These are phyloP conservation scores for Lynx canadensis DNA, from an alignment of 2,113 vertebrate species.

Conservation along the genomic window DNA sequence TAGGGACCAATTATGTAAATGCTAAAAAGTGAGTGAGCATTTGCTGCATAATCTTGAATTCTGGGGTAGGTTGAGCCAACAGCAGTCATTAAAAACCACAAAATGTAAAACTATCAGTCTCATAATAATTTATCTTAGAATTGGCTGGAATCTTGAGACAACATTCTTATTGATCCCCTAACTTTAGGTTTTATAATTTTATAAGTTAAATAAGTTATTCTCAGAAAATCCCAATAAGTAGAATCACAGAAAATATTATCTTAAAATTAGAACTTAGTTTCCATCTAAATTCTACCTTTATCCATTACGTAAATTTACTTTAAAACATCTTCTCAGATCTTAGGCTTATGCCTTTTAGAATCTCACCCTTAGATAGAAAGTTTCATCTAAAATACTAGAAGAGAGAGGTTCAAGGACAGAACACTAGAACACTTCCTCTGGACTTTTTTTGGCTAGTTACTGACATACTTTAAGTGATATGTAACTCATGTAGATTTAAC, in stretches of 20 bases:
- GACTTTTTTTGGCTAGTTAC: not conserved
- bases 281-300: not conserved
- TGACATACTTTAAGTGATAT: not conserved
- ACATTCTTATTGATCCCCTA: not conserved
- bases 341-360: not conserved
- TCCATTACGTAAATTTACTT: not conserved
- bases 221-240: not conserved
- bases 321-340: not conserved
- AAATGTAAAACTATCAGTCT: not conserved
- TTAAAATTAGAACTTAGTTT: not conserved
- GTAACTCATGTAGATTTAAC: not conserved
- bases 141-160: not conserved
- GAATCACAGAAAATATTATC: not conserved
- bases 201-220: not conserved
- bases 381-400: not conserved
- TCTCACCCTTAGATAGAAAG: not conserved
- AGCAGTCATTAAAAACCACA: conserved; percentile 16
- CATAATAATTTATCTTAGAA: conserved; percentile 12
- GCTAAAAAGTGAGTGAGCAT: not conserved
- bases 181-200: conserved; percentile 22
- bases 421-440: not conserved
- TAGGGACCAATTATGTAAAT: conserved; percentile 56
- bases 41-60: not conserved
- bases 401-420: not conserved
- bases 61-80: not conserved